Evolutionary conservation across 2,113 vertebrate genomes (phyloP), one percentile per base, ranked within the genome.

Genomic region (Suricata suricatta): DNA sequence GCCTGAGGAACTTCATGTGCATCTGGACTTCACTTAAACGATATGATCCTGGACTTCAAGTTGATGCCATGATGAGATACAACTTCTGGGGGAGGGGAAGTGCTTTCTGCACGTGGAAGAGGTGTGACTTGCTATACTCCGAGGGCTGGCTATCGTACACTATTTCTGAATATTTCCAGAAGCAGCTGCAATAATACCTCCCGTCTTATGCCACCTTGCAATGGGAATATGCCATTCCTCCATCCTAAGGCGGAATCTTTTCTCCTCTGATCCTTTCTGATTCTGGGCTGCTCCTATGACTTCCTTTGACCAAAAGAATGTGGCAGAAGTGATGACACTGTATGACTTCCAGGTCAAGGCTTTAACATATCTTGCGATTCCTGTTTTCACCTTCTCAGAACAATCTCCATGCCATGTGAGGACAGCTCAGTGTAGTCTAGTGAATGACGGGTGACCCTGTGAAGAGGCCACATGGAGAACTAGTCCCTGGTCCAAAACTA

Each of bases 341-440:
- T 23, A 80, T 3, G 47, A 76, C 69, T 91, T 88, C 25, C n/a
- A 87, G 80, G 52, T 85, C 44, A 92, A 95, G 25, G 80, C 31
- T 69, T 88, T 92, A 93, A 85, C 35, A 84, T 54, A 79, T 13
- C 10, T 29, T 82, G 44, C 57, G 60, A 89, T 60, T 68, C 80
- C 72, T 72, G 31, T 52, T 92, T 97, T 92, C 19, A 80, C 21
- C 16, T 88, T 60, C 60, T 35, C 64, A 41, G 54, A 90, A 97
- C 50, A 71, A 86, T n/a, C 69, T 90, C 87, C 64, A 19, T 35
- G 41, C 10, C 14, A 57, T 4, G 7, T 44, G 68, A 77, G 33
- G 25, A 79, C 11, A 68, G n/a, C 35, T 57, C 68, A 41, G 3
- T 5, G 35, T 35, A 38, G 33, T 72, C 21, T 15, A 85, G 66